Evolutionary conservation across 2,888 invertebrate genomes (phyloP).

Genomic region (Lasioglossum zephyrum): DNA sequence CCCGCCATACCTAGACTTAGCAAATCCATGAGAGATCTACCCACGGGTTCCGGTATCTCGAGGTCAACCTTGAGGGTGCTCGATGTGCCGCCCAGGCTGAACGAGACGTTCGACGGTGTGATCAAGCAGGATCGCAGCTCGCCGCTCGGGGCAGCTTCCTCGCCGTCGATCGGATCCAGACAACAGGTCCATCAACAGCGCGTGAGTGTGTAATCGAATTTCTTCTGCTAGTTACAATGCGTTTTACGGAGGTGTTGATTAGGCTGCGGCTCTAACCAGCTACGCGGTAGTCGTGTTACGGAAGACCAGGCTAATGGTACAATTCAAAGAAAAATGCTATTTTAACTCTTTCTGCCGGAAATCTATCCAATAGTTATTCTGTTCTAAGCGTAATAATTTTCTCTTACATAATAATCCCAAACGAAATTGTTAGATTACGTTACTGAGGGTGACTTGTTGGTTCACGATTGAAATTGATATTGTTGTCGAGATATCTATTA

Average conservation of each 20-base stretch:
- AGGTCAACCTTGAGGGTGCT: slow-evolving; percentile 73
- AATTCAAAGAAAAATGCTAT: background rate
- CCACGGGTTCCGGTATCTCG: slow-evolving; percentile 70
- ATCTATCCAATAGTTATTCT: too few species aligned
- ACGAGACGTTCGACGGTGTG: slow-evolving; percentile 79
- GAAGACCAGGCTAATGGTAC: background rate
- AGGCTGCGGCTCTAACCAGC: background rate
- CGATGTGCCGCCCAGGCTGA: slow-evolving; percentile 73
- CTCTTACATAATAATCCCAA: too few species aligned
- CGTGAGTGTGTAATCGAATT: slow-evolving; percentile 61
- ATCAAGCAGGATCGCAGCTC: slow-evolving; percentile 75
- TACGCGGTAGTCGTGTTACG: background rate
- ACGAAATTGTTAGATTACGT: too few species aligned
- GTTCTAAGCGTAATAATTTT: too few species aligned
- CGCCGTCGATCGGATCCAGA: slow-evolving; percentile 73
- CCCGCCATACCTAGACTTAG: slow-evolving; percentile 79
- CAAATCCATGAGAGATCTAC: slow-evolving; percentile 77
- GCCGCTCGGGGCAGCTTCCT: slow-evolving; percentile 73
- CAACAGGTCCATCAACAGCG: slow-evolving; percentile 74
- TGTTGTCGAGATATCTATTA: too few species aligned
- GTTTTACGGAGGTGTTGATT: slow-evolving; percentile 30
- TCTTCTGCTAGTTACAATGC: slow-evolving; percentile 28
- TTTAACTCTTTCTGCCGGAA: too few species aligned
- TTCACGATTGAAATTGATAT: too few species aligned
- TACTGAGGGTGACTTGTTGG: too few species aligned